Percentiles rank a stretch among this genome's conserved stretches.
Evolutionary conservation across 2,888 invertebrate genomes (phyloP).

Genomic region (Phytoseiulus persimilis): DNA sequence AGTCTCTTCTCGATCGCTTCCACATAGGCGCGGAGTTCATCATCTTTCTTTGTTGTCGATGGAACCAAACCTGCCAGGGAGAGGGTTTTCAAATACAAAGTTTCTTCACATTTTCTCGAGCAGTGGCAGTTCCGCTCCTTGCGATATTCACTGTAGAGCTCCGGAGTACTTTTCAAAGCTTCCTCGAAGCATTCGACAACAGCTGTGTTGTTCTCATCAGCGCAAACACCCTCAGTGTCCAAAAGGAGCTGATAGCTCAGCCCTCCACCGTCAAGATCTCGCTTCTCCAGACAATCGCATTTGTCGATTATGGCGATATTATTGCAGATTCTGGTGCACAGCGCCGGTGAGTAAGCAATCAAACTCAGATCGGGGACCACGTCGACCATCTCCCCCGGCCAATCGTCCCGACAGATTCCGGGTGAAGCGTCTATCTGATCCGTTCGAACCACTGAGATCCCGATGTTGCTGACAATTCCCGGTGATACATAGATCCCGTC

Average conservation of each 20-base stretch:
- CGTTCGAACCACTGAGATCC: background rate
- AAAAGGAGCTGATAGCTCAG: background rate
- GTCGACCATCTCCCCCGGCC: background rate
- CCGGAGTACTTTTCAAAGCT: background rate
- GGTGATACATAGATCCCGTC: background rate
- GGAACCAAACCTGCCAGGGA: background rate
- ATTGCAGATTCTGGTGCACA: background rate
- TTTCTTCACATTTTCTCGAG: background rate
- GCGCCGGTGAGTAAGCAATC: constrained; percentile 12
- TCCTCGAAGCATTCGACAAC: background rate
- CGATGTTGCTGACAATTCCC: background rate
- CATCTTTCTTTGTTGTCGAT: background rate
- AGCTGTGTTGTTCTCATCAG: background rate
- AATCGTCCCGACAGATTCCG: background rate
- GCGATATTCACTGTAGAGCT: background rate
- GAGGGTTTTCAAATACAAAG: background rate
- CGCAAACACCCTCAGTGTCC: constrained; percentile 11
- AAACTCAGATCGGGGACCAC: background rate
- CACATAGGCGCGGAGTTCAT: background rate
- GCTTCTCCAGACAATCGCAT: background rate
- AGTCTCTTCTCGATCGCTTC: background rate
- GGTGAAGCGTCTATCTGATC: background rate
- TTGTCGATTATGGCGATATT: background rate
- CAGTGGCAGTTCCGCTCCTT: background rate
- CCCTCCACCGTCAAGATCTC: background rate